Evolutionary conservation across 2,888 invertebrate genomes (phyloP).

Genomic region (Chloromyia formosa): DNA sequence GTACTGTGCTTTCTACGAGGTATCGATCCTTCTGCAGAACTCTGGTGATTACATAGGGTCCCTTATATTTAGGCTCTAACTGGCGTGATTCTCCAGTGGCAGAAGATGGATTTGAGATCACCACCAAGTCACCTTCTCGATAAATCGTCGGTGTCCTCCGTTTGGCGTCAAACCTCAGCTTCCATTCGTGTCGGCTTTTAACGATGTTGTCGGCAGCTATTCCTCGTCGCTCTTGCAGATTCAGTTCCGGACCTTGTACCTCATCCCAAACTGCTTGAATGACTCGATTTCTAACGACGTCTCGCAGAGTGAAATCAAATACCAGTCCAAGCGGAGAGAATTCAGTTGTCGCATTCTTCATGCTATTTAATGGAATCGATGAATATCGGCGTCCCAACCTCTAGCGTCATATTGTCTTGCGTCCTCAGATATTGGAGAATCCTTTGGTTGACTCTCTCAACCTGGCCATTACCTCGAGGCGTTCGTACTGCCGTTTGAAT

Average conservation of each 20-base stretch:
- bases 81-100: neutral
- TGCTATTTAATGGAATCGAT: too few species aligned
- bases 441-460: neutral
- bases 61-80: too few species aligned
- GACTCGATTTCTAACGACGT: neutral
- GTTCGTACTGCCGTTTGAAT: too few species aligned
- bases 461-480: neutral
- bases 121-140: neutral
- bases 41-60: too few species aligned
- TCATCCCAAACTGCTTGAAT: conserved; percentile 1
- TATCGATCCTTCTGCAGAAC: too few species aligned
- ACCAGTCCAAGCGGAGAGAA: too few species aligned
- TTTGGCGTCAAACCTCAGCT: neutral
- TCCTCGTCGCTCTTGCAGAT: neutral
- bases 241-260: neutral
- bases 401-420: too few species aligned
- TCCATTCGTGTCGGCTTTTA: neutral
- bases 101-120: neutral
- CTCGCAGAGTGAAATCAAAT: neutral
- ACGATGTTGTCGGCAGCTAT: neutral
- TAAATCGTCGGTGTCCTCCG: neutral
- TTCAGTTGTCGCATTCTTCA: too few species aligned
- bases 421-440: neutral
- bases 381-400: too few species aligned
- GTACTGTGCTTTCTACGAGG: too few species aligned